Evolutionary conservation across 2,888 invertebrate genomes (phyloP).

Genomic region (Andrena marginata): DNA sequence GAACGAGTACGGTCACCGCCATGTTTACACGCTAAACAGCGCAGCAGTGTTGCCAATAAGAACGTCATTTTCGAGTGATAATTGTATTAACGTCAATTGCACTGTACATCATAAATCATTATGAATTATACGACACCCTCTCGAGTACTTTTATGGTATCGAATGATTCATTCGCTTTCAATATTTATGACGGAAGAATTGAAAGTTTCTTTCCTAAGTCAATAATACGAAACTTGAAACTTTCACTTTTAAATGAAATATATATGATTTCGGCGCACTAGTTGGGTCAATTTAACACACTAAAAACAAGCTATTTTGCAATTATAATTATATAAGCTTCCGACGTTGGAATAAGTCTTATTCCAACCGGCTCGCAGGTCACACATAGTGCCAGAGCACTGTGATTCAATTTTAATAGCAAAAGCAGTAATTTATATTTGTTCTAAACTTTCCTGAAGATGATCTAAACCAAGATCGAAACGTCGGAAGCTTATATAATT

Average conservation of each 20-base stretch:
- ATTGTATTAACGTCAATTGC: not conserved
- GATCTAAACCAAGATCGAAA: too few species aligned
- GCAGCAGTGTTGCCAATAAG: conserved; percentile 55
- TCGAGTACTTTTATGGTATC: not conserved
- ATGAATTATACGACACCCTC: not conserved
- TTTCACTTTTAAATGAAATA: not conserved
- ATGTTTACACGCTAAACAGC: conserved; percentile 57
- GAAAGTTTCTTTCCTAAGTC: not conserved
- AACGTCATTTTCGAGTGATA: not conserved
- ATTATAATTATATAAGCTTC: too few species aligned
- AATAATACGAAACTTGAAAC: not conserved
- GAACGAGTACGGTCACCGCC: conserved; percentile 58
- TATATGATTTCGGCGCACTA: too few species aligned
- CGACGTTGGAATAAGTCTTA: too few species aligned
- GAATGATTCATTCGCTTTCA: not conserved
- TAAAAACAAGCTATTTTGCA: too few species aligned
- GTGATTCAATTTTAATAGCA: too few species aligned
- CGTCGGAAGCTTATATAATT: too few species aligned
- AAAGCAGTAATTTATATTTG: too few species aligned
- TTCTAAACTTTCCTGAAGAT: too few species aligned
- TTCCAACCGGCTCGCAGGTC: too few species aligned
- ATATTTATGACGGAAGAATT: not conserved
- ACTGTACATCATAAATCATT: not conserved
- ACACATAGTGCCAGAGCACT: too few species aligned
- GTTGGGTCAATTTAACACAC: too few species aligned